Evolutionary conservation across 2,888 invertebrate species (phyloP).

Genomic region (Coleophora deauratella): DNA sequence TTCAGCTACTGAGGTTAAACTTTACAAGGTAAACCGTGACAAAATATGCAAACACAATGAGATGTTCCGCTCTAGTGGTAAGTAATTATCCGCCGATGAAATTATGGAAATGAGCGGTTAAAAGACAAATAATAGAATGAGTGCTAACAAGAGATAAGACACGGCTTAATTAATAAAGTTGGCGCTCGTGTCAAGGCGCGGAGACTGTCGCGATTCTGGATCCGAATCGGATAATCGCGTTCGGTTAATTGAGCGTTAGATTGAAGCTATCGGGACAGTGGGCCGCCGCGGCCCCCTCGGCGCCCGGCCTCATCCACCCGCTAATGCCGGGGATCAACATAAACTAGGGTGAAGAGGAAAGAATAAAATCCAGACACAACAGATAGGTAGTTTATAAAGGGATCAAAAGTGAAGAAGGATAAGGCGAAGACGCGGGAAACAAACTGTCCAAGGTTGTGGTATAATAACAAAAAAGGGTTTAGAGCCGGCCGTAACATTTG

Average conservation of each 20-base stretch:
- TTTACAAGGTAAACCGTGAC: constrained; percentile 52
- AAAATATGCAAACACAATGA: constrained; percentile 67
- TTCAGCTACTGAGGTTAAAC: constrained; percentile 35
- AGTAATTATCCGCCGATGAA: constrained; percentile 69
- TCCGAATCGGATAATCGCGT: constrained; percentile 71
- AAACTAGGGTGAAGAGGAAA: constrained; percentile 17
- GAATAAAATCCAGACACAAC: constrained; percentile 25
- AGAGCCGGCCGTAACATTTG: constrained; percentile 53
- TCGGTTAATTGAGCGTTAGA: constrained; percentile 72
- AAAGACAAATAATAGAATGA: constrained; percentile 75
- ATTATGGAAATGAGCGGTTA: constrained; percentile 74
- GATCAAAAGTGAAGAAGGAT: constrained; percentile 38
- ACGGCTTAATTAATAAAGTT: constrained; percentile 75
- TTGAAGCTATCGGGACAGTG: constrained; percentile 64
- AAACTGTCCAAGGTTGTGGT: constrained; percentile 16
- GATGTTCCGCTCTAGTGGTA: constrained; percentile 60
- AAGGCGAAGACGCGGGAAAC: constrained; percentile 37
- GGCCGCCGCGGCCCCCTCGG: constrained; percentile 6
- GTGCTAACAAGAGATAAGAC: constrained; percentile 75
- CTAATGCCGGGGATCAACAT: constrained; percentile 29
- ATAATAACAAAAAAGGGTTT: constrained; percentile 60
- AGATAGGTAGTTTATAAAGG: constrained; percentile 20
- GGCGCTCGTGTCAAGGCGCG: constrained; percentile 59
- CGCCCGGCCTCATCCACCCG: constrained; percentile 34
- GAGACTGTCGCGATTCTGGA: constrained; percentile 57